phyloP scores from a whole-genome alignment of 2,888 invertebrate species.

The Drosophila longiperda region DNA sequence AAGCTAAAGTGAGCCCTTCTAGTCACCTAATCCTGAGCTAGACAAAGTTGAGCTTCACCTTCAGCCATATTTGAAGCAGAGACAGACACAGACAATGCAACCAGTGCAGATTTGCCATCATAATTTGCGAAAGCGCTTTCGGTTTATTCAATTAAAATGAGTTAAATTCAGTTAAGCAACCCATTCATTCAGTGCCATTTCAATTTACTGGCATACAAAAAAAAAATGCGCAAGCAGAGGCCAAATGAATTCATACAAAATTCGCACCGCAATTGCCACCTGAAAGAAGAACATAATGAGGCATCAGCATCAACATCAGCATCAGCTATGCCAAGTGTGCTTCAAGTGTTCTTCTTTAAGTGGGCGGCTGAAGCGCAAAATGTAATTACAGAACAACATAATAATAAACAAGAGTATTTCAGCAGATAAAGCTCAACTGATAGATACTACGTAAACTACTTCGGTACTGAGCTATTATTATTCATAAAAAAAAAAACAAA shows the following conservation, averaged over 20 bases:
- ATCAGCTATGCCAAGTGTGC: slow-evolving; percentile 31
- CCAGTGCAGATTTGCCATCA: slow-evolving; percentile 8
- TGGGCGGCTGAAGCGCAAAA: slow-evolving; percentile 36
- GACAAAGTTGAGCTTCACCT: slow-evolving; percentile 20
- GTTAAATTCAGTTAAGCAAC: slow-evolving; percentile 66
- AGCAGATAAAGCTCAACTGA: background rate
- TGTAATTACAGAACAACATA: slow-evolving; percentile 41
- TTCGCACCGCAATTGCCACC: slow-evolving; percentile 53
- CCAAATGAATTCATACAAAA: slow-evolving; percentile 51
- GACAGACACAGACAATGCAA: slow-evolving; percentile 9
- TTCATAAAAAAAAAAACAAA: background rate
- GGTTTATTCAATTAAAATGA: slow-evolving; percentile 62
- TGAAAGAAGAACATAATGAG: slow-evolving; percentile 54
- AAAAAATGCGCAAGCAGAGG: slow-evolving; percentile 22
- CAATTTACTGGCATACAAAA: slow-evolving; percentile 49
- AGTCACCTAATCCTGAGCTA: slow-evolving; percentile 24
- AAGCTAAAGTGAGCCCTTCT: slow-evolving; percentile 20
- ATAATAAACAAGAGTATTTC: slow-evolving; percentile 22
- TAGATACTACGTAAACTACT: slow-evolving; percentile 15
- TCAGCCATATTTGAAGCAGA: background rate
- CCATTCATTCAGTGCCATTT: slow-evolving; percentile 66
- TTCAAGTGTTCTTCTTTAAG: slow-evolving; percentile 46
- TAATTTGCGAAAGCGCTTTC: slow-evolving; percentile 37
- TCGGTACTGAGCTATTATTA: background rate
- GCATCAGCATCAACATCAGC: slow-evolving; percentile 38